phyloP scores from a whole-genome alignment of 2,888 invertebrate species.

The Nysson spinosus region DNA sequence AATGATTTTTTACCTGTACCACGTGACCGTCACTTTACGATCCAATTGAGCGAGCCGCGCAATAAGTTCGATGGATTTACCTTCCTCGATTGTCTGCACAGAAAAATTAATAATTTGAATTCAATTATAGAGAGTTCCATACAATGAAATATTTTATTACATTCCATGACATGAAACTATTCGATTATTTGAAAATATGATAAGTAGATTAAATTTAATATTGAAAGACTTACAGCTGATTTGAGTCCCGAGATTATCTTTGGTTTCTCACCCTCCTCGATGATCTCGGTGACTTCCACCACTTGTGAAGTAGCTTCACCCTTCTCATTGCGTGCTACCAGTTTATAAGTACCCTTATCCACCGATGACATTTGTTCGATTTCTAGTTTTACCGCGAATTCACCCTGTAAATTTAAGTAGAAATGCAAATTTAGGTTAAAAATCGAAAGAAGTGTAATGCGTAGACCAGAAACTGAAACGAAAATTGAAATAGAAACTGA shows the following conservation, averaged over 20 bases:
- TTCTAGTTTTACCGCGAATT: conserved; percentile 93
- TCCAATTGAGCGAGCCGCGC: conserved; percentile 87
- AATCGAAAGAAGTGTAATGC: too few relatives aligned
- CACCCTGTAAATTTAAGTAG: conserved; percentile 85
- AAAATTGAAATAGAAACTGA: too few relatives aligned
- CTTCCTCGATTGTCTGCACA: conserved; percentile 84
- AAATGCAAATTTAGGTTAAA: too few relatives aligned
- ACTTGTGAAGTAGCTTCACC: conserved; percentile 94
- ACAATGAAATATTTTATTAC: too few relatives aligned
- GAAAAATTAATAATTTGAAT: too few relatives aligned
- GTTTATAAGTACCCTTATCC: conserved; percentile 93
- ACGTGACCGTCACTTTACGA: conserved; percentile 88
- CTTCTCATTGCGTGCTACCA: conserved; percentile 94
- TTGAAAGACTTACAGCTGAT: conserved; percentile 83
- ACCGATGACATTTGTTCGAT: conserved; percentile 88
- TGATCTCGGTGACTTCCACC: conserved; percentile 91
- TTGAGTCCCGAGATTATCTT: conserved; percentile 87
- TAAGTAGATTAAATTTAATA: too few relatives aligned
- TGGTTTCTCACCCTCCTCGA: conserved; percentile 88
- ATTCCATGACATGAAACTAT: too few relatives aligned
- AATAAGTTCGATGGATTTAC: conserved; percentile 88
- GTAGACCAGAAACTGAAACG: too few relatives aligned
- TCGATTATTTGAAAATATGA: too few relatives aligned
- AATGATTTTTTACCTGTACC: conserved; percentile 86
- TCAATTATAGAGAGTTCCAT: too few relatives aligned